These are phyloP conservation scores for Alitta virens DNA, from an alignment of 2,888 invertebrate species.

Conservation along the genomic window DNA sequence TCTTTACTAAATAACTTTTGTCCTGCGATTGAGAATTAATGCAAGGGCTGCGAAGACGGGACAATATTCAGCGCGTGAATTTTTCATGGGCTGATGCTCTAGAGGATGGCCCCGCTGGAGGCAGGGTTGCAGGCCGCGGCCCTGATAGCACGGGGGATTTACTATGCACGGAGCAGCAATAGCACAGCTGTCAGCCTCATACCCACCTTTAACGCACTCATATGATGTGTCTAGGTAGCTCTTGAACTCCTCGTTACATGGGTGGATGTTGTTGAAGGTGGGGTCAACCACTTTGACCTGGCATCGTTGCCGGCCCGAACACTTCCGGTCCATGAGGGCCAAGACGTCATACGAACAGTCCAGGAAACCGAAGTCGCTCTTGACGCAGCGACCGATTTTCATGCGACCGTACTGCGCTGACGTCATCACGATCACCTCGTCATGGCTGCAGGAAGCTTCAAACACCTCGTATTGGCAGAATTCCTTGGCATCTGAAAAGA, in stretches of 20 bases:
- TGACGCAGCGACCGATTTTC: slow-evolving; percentile 14
- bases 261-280: slow-evolving; percentile 11
- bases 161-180: no score
- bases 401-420: slow-evolving; percentile 11
- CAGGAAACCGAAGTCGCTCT: slow-evolving; percentile 16
- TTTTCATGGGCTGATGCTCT: no score
- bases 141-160: no score
- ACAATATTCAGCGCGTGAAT: no score
- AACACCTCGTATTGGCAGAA: slow-evolving; percentile 15
- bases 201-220: slow-evolving; percentile 14
- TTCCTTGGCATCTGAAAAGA: slow-evolving; percentile 6
- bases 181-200: no score
- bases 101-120: no score
- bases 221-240: slow-evolving; percentile 15
- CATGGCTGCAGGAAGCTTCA: slow-evolving; percentile 7
- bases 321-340: slow-evolving; percentile 3
- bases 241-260: slow-evolving; percentile 15
- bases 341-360: slow-evolving; percentile 10
- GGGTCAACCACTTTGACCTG: slow-evolving; percentile 14
- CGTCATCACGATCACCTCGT: slow-evolving; percentile 14
- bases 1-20: no score
- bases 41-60: no score
- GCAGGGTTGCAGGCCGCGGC: no score
- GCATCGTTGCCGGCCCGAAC: slow-evolving; percentile 8
- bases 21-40: no score